Conservation (phyloP, 2,797 vertebrate genomes). For the Pseudochirops cupreus region DNA sequence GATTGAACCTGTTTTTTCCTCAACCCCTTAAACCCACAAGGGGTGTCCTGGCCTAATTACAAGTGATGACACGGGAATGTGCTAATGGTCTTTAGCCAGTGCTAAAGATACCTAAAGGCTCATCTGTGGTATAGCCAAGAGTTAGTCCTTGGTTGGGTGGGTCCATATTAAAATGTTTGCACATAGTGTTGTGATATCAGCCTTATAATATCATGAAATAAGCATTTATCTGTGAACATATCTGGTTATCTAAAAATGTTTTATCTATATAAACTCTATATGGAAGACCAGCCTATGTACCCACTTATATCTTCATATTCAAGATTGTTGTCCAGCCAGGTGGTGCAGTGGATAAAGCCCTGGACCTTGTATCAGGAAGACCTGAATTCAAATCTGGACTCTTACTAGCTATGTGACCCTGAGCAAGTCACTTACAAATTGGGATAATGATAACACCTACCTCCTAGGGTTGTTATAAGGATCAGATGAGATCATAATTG, state of each 20-base stretch:
- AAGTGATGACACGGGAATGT: not conserved
- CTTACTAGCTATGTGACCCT: not conserved
- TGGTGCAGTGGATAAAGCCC: not conserved
- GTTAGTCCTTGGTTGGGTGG: not conserved
- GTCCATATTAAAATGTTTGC: not conserved
- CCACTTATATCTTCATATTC: not conserved
- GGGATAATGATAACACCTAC: not conserved
- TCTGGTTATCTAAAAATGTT: not conserved
- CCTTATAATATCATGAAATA: not conserved
- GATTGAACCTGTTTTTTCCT: not conserved
- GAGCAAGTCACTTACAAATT: not conserved
- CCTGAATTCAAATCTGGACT: not conserved
- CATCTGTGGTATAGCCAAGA: not conserved
- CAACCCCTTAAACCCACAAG: not conserved
- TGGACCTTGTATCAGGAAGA: not conserved
- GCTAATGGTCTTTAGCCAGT: not conserved
- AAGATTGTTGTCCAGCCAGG: not conserved
- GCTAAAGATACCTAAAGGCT: too few relatives aligned
- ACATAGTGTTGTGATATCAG: not conserved
- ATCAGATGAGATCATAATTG: not conserved
- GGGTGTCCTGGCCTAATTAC: not conserved
- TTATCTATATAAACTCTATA: not conserved
- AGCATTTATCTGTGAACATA: not conserved
- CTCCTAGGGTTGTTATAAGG: not conserved
- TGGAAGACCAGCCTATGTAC: not conserved